Base-by-base conservation (phyloP, 2,113 vertebrate species). In the Channa argus region DNA sequence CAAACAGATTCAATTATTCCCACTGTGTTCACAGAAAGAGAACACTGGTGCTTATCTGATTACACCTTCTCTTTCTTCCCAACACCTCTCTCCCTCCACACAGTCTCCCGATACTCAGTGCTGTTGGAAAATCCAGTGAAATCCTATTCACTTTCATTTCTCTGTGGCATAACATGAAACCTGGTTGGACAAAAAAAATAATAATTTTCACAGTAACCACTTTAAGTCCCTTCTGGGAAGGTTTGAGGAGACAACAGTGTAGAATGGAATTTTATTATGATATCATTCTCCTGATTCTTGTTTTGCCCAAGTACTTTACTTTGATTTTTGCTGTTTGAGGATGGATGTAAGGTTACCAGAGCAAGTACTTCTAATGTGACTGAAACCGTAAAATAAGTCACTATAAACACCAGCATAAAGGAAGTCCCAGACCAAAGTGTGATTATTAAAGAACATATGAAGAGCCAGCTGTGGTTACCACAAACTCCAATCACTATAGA, bases 1-100 rank as follows among this genome's bases (percentile, higher is more conserved):
- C 75, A 81, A 83, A 87, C 81, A 79, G 71, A 90, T 86, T 74
- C 68, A 81, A 87, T 85, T 86, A 84, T 77, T 86, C 76, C 77
- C 61, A n/a, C 47, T 50, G 79, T 5, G 64, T 74, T 85, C 36
- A n/a, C 72, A 85, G 75, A 73, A 63, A n/a, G 63, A 75, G 52
- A 79, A 69, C 62, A 79, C 52, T 6, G 9, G 61, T 15, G 80
- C 60, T 84, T 71, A 80, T 88, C 76, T 55, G 84, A 83, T 84
- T 72, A 73, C 52, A 71, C 67, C 56, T 46, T 53, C 39, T 77
- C 44, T 46, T 51, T 63, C 56, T 67, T 15, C 66, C 50, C 5
- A 14, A 71, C 73, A 69, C 59, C 52, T 76, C 72, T 63, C 15
- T 39, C 50, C 66, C 58, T 63, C 51, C 33, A 43, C 12, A n/a